A percentile compares a stretch with the other conserved stretches of the same genome.
Conservation (phyloP, 2,113 vertebrate species). For the Sminthopsis crassicaudata region DNA sequence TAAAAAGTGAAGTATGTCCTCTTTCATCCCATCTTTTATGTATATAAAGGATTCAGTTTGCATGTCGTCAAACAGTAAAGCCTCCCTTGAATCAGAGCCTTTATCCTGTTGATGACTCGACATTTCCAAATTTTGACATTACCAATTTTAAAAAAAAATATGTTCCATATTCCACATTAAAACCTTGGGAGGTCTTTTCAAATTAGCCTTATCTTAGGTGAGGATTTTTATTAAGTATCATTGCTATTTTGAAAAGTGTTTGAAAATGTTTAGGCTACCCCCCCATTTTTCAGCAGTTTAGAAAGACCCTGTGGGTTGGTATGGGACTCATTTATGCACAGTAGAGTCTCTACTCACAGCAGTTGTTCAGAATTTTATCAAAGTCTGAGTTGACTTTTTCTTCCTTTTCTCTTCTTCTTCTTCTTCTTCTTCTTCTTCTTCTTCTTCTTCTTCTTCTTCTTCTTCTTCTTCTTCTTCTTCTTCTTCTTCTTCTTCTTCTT, state of each 20-base stretch:
- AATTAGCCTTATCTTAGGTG: not conserved
- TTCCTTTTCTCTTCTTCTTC: not conserved
- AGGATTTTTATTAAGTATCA: not conserved
- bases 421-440: no score
- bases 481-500: no score
- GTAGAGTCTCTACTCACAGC: not conserved
- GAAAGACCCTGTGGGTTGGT: not conserved
- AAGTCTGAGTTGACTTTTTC: not conserved
- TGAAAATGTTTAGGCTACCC: not conserved
- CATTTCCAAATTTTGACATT: not conserved
- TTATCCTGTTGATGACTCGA: conserved; percentile 2
- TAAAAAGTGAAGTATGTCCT: not conserved
- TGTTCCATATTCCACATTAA: not conserved
- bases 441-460: no score
- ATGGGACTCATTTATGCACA: not conserved
- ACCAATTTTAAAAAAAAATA: not conserved
- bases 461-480: no score
- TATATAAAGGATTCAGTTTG: not conserved
- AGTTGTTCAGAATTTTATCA: not conserved
- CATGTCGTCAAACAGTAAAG: not conserved
- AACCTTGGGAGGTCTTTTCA: not conserved
- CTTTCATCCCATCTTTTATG: not conserved
- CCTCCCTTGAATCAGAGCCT: not conserved
- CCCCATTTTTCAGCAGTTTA: not conserved
- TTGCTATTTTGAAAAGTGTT: not conserved